Evolutionary conservation across 2,888 invertebrate genomes (phyloP), one percentile per base, ranked within the genome.

Genomic region (Ashinkailepas kermadecensis): DNA sequence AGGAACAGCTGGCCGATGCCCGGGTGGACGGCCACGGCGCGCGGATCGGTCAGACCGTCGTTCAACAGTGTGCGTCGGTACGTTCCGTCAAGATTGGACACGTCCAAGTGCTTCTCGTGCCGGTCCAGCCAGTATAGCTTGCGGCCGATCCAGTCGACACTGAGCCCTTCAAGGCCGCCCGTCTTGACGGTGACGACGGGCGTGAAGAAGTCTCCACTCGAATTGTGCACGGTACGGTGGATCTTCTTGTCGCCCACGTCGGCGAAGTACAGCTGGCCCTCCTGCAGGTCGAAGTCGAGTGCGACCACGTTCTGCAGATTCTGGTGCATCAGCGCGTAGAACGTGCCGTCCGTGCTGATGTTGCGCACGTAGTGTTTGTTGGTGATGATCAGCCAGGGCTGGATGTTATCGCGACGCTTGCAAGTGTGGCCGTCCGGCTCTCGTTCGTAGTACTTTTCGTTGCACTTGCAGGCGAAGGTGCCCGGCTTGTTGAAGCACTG

Each of bases 361-460:
- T 98, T 97, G 81, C 99, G 90, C 3, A 99, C 93, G 88, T 99
- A 99, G 88, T 99, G 99, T 86, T 97, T 96, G 87, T 99, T 99
- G 21, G 97, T 96, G 87, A 98, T 96, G 81, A 98, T 91, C 23
- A 97, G 88, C 95, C 96, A 98, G 0, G 97, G 95, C 59, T 91
- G 88, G 4, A 89, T 91, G 85, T 91, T 91, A 86, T 97, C 96
- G 85, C 92, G 92, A 65, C 96, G 91, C 87, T 97, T 97, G 88
- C 97, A 97, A 0, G 94, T 94, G 84, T 93, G 93, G 85, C 95
- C 95, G 86, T 97, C 96, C 0, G 91, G 88, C 86, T 93, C 93
- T 80, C 96, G 89, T 85, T 96, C 95, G 87, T 96, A 98, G 87
- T 93, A 96, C 18, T 91, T 92, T 25, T 96, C 95, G 85, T 96